These are phyloP conservation scores for Dysmachus trigonus DNA, from an alignment of 2,888 invertebrate genomes.

Conservation along the genomic window DNA sequence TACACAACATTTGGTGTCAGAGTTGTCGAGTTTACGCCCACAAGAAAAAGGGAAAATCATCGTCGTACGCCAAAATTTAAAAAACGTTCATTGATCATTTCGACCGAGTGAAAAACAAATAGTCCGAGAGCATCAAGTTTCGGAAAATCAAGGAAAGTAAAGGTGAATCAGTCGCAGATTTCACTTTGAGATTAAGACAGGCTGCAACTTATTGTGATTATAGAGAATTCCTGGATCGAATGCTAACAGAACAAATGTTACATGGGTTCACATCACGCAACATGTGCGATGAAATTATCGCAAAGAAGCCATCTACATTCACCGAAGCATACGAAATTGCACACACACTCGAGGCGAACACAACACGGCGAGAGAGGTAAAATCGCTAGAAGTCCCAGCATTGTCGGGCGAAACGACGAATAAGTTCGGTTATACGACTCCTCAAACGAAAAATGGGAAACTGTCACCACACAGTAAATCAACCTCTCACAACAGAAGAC, in stretches of 20 bases:
- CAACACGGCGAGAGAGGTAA: background rate
- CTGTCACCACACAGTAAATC: no score
- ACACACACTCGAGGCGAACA: background rate
- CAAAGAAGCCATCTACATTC: constrained; percentile 37
- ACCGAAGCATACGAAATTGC: background rate
- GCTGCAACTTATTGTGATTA: constrained; percentile 47
- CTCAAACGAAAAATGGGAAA: background rate
- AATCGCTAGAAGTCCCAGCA: background rate
- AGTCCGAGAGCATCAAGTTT: constrained; percentile 47
- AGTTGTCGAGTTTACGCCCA: no score
- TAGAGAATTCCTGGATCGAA: constrained; percentile 45
- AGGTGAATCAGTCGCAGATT: no score
- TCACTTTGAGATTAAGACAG: constrained; percentile 45
- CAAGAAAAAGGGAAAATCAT: no score
- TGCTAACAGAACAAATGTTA: no score
- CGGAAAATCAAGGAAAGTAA: constrained; percentile 33
- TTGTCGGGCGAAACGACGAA: background rate
- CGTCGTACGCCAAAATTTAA: no score
- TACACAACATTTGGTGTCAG: no score
- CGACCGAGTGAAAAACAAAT: constrained; percentile 44
- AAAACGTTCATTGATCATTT: constrained; percentile 12
- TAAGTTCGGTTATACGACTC: background rate
- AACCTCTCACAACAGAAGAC: no score
- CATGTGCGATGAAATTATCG: no score
- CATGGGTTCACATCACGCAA: no score